These are phyloP conservation scores for Drosophila barbarae DNA, from an alignment of 2,888 invertebrate genomes.

Conservation along the genomic window DNA sequence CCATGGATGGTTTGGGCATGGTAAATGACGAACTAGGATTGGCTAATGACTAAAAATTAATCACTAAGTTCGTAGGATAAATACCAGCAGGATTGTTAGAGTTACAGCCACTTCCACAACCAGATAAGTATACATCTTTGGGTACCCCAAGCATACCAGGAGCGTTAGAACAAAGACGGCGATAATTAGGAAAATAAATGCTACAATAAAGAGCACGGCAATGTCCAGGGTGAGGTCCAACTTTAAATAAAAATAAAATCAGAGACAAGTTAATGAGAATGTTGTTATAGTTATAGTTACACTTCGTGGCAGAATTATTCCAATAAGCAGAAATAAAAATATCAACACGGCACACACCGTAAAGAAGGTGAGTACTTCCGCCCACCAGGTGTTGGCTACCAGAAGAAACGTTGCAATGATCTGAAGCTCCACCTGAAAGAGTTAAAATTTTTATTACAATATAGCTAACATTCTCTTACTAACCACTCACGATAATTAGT, in stretches of 20 bases:
- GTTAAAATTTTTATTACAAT: background rate
- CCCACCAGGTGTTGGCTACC: slow-evolving; percentile 16
- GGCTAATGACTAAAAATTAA: background rate
- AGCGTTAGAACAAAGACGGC: slow-evolving; percentile 34
- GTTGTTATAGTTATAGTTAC: slow-evolving; percentile 7
- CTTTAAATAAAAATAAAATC: slow-evolving; percentile 12
- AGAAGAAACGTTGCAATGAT: slow-evolving; percentile 46
- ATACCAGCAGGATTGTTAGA: slow-evolving; percentile 42
- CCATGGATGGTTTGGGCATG: slow-evolving; percentile 57
- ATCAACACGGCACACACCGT: slow-evolving; percentile 14
- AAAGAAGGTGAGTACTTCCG: slow-evolving; percentile 43
- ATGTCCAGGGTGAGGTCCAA: slow-evolving; percentile 55
- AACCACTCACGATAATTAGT: slow-evolving; percentile 50
- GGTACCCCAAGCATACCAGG: background rate
- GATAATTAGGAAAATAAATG: slow-evolving; percentile 45
- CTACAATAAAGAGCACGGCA: slow-evolving; percentile 54
- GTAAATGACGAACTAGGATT: slow-evolving; percentile 53
- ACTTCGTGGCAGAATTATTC: slow-evolving; percentile 29
- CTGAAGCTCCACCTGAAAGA: slow-evolving; percentile 53
- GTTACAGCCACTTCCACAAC: slow-evolving; percentile 28
- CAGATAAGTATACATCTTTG: slow-evolving; percentile 11
- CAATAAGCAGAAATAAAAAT: slow-evolving; percentile 35
- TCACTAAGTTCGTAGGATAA: background rate
- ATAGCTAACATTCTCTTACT: fast-evolving
- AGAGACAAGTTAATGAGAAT: background rate